Evolutionary conservation across 2,797 vertebrate genomes (phyloP), one percentile per base, ranked within the genome.

Genomic region (Gadopsis marmoratus): DNA sequence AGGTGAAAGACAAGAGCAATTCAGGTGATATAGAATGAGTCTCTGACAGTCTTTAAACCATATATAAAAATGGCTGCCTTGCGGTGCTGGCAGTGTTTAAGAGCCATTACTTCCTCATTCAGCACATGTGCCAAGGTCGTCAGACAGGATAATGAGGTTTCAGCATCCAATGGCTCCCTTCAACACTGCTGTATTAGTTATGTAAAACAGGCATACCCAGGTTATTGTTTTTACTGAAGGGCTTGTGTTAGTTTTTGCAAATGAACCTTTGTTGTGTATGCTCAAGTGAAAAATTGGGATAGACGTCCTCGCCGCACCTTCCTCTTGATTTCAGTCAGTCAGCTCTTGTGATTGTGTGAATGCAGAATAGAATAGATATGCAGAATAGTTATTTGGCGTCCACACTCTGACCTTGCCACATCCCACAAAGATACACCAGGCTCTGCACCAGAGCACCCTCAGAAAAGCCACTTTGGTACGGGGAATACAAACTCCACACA

Each of bases 131-230:
- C 87, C 92, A 94, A 94, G 92, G 93, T 94, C 84, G 68, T 81
- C 88, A 82, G 84, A 78, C 45, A 35, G 84, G 81, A 90, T 94
- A 94, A 94, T 94, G 89, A 93, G 91, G 85, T 92, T 93, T 92
- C 77, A 88, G 85, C 81, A 83, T 87, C 89, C 83, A 89, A 21
- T 82, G 83, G 89, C 88, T 92, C 86, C 70, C 71, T 77, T 87
- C 86, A 89, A 89, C 81, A 79, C 78, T 83, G 81, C 89, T 88
- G 79, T 89, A 89, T 90, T 92, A 89, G 88, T 83, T 91, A 92
- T 93, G 92, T 88, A 89, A 91, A 93, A 85, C 85, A 88, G 84
- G 47, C 71, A 84, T 78, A 66, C 70, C 39, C 77, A 80, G 76
- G 83, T 89, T 92, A 89, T 88, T 93, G 88, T 89, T 87, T 90